Evolutionary conservation across 2,888 invertebrate genomes (phyloP).

Genomic region (Agrenia bidenticulata): DNA sequence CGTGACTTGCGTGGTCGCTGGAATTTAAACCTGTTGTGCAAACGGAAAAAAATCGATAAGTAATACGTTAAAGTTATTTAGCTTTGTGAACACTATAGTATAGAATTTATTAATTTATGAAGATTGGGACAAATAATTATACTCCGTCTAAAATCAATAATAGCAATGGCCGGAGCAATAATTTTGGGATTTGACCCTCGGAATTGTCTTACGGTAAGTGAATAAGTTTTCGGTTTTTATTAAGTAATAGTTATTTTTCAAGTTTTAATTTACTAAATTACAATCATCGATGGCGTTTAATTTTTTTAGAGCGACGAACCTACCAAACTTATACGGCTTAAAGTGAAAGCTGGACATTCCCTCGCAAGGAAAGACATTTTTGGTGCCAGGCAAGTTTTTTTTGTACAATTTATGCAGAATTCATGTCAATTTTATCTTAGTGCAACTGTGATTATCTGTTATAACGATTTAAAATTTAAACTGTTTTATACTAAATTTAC

Average conservation of each 20-base stretch:
- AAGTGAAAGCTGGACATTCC: slow-evolving; percentile 81
- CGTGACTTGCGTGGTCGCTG: too few relatives aligned
- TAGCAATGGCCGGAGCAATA: slow-evolving; percentile 45
- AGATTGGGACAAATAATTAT: too few relatives aligned
- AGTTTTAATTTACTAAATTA: too few relatives aligned
- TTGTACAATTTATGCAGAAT: slow-evolving; percentile 5
- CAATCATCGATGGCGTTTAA: too few relatives aligned
- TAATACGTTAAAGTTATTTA: too few relatives aligned
- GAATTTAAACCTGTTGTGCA: too few relatives aligned
- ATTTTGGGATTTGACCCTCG: slow-evolving; percentile 49
- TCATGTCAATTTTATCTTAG: too few relatives aligned
- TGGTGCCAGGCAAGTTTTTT: slow-evolving; percentile 80
- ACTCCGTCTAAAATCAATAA: background rate
- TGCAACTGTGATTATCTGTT: background rate
- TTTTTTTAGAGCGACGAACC: slow-evolving; percentile 62
- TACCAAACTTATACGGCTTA: slow-evolving; percentile 78
- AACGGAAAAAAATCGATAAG: too few relatives aligned
- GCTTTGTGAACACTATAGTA: too few relatives aligned
- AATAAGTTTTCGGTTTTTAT: background rate
- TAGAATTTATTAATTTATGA: too few relatives aligned
- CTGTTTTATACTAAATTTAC: slow-evolving; percentile 54
- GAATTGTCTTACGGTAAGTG: slow-evolving; percentile 16
- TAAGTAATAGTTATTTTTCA: too few relatives aligned
- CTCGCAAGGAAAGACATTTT: slow-evolving; percentile 98
- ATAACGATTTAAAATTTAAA: slow-evolving; percentile 20